phyloP scores from a whole-genome alignment of 2,113 vertebrate genomes.

The Oriolus oriolus region DNA sequence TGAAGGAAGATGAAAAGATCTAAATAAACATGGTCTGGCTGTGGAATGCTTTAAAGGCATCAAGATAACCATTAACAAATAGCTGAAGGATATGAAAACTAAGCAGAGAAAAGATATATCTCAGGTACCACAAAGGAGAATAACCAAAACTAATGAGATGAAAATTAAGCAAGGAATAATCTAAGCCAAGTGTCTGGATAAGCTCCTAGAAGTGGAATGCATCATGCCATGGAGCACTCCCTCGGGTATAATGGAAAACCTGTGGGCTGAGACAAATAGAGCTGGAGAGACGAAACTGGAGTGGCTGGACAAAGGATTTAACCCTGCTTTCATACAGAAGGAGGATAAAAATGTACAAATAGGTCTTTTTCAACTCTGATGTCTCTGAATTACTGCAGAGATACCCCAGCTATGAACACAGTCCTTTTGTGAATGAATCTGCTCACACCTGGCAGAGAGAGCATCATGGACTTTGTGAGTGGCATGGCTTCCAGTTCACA shows the following conservation, averaged over 20 bases:
- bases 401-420: not conserved
- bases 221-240: not conserved
- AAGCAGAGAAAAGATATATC: not conserved
- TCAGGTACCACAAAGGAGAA: not conserved
- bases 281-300: not conserved
- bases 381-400: not conserved
- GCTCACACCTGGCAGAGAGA: not conserved
- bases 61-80: constrained; percentile 36
- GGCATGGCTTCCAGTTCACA: fast-evolving
- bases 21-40: constrained; percentile 26
- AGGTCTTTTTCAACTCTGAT: not conserved
- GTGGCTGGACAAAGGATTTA: not conserved
- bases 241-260: not conserved
- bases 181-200: not conserved
- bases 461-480: fast-evolving
- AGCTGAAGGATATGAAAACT: constrained; percentile 37
- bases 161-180: constrained; percentile 20
- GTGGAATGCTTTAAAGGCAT: constrained; percentile 15
- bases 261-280: not conserved
- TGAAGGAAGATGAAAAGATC: constrained; percentile 34
- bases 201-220: not conserved
- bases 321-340: not conserved
- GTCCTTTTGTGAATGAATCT: not conserved
- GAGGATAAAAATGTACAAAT: not conserved
- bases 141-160: not conserved